Evolutionary conservation across 2,797 vertebrate genomes (phyloP).

Genomic region (Anomalospiza imberbis): DNA sequence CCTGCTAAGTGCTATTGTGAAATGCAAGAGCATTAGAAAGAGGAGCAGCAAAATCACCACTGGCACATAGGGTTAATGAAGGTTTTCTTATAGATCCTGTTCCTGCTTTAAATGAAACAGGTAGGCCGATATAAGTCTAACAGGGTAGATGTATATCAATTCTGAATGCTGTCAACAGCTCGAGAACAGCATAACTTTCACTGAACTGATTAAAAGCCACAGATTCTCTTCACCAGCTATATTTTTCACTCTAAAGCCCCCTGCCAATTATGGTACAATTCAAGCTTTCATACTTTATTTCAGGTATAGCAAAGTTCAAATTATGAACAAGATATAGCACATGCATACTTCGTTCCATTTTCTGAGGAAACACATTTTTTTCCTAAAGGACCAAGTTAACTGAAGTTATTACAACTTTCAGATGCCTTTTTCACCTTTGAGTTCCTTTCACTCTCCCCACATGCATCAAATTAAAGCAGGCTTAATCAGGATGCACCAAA

Average conservation of each 20-base stretch:
- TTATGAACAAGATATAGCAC: neutral
- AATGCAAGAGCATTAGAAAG: neutral
- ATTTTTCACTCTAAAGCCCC: neutral
- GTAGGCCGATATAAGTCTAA: neutral
- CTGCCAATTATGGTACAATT: neutral
- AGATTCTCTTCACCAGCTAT: neutral
- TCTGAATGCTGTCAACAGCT: neutral
- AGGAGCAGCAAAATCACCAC: neutral
- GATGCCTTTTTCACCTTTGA: neutral
- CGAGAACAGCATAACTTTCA: neutral
- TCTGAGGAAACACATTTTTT: neutral
- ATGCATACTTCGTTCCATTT: neutral
- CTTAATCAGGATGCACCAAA: neutral
- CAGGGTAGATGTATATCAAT: neutral
- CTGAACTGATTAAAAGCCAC: neutral
- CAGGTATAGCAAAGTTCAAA: neutral
- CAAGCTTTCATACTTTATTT: neutral
- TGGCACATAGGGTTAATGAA: neutral
- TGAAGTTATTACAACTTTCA: neutral
- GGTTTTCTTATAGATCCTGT: neutral
- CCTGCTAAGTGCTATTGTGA: neutral
- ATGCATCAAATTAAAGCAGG: neutral
- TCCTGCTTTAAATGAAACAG: neutral
- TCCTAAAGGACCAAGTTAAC: neutral
- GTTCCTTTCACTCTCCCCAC: neutral